Percentiles rank a stretch among this genome's conserved stretches.
Evolutionary conservation across 2,888 invertebrate genomes (phyloP).

Genomic region (Noctua fimbriata): DNA sequence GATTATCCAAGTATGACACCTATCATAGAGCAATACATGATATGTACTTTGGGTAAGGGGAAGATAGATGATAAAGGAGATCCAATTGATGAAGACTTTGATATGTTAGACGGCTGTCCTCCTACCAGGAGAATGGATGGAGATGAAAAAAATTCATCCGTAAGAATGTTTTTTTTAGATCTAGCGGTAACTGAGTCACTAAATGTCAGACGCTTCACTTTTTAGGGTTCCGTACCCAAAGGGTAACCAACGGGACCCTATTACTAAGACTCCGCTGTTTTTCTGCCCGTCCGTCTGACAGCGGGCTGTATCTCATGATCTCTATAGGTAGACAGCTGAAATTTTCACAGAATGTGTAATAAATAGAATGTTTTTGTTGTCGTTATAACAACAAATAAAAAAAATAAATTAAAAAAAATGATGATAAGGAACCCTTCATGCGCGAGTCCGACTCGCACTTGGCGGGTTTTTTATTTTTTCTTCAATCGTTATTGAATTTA

Average conservation of each 20-base stretch:
- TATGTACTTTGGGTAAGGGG: conserved; percentile 31
- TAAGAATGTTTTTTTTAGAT: conserved; percentile 12
- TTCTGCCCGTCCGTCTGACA: no score
- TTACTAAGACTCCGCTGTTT: no score
- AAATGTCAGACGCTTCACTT: neutral
- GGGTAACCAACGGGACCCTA: no score
- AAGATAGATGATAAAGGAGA: conserved; percentile 18
- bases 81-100: neutral
- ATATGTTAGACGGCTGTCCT: neutral
- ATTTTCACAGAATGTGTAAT: no score
- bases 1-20: conserved; percentile 27
- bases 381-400: no score
- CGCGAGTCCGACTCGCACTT: no score
- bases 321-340: no score
- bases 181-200: neutral
- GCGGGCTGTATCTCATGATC: no score
- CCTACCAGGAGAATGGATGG: conserved; percentile 12
- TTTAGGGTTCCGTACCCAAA: no score
- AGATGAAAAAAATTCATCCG: conserved; percentile 13
- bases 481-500: neutral
- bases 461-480: neutral
- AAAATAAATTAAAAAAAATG: no score
- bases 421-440: no score
- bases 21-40: conserved; percentile 34
- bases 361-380: no score